These are phyloP conservation scores for Pseudachorutes palmiensis DNA, from an alignment of 1,140 invertebrate species.

Conservation along the genomic window DNA sequence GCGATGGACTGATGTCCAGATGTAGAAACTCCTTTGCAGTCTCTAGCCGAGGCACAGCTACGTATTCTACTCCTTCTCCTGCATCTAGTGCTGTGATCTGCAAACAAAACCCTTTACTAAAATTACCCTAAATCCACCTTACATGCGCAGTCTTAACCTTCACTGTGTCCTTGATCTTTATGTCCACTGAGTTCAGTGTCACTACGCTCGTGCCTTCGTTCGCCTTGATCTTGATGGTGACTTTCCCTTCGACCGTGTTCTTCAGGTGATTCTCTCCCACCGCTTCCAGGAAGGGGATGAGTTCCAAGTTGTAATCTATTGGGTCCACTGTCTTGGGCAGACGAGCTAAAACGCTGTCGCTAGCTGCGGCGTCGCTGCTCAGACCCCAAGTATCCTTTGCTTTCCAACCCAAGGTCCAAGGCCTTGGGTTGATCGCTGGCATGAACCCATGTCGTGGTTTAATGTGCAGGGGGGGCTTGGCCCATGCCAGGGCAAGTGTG, in stretches of 20 bases:
- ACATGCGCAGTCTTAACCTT: not conserved
- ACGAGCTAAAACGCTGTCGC: no score
- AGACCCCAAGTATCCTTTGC: not conserved
- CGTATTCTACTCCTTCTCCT: not conserved
- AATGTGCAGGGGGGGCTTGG: not conserved
- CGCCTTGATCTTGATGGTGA: not conserved
- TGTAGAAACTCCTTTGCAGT: no score
- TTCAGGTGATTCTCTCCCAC: not conserved
- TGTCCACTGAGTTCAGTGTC: not conserved
- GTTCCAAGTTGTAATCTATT: not conserved
- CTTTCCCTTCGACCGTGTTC: not conserved
- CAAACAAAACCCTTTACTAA: not conserved
- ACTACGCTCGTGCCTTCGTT: not conserved
- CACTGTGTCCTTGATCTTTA: not conserved
- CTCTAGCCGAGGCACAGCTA: not conserved
- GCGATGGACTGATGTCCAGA: constrained; percentile 10
- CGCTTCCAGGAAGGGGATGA: not conserved
- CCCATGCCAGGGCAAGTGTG: not conserved
- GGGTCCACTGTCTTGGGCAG: not conserved
- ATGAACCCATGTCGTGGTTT: not conserved
- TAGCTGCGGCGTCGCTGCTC: not conserved
- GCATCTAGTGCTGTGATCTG: not conserved
- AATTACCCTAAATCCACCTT: not conserved
- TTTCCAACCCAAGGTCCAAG: not conserved
- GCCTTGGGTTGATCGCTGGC: not conserved